Base-by-base conservation (phyloP, 2,888 invertebrate genomes). In the Latrodectus hesperus region DNA sequence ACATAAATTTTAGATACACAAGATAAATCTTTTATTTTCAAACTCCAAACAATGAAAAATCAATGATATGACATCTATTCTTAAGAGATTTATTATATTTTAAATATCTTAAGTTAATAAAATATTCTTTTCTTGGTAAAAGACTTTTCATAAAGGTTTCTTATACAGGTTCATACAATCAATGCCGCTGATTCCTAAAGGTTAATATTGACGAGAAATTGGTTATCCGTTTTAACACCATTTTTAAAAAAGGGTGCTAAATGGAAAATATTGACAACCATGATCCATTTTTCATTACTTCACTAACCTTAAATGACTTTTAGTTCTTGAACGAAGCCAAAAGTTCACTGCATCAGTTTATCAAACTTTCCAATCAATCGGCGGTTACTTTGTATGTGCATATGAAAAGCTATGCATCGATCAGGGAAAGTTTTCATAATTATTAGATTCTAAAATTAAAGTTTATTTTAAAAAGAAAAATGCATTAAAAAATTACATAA, bases 261-360 rank as follows among this genome's bases (percentile, higher is more conserved):
- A 71, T 76, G 81, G 77, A 87, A 85, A 87, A 77, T 81, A 87
- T 87, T 73, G 86, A 81, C 81, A 77, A 64, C 22, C 53, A 53
- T 82, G 72, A 87, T 77, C 86, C 76, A 82, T 87, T 81, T 77
- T 82, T 87, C 86, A 79, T 77, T 73, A 77, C 77, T 73, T 65
- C 72, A 67, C 77, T 76, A 53, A 71, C 65, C 67, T 72, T 81
- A 87, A 87, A 82, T 73, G 76, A 82, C 77, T 87, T 85, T 85
- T 82, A 75, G 67, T 51, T 75, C 70, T 55, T 67, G 75, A 75
- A 75, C 55, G 52, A 8, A 55, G 65, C n/a, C 8, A 65, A 81
- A 73, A 26, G 17, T 75, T 38, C 22, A 60, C 38, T 26, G 60
- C 67, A 38, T 22, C 76, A 74, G 26, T 22, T 55, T 74, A 49